Evolutionary conservation across 23 tunicate genomes (phyloP), one percentile per base, ranked within the genome.

Genomic region (Phallusia fumigata): DNA sequence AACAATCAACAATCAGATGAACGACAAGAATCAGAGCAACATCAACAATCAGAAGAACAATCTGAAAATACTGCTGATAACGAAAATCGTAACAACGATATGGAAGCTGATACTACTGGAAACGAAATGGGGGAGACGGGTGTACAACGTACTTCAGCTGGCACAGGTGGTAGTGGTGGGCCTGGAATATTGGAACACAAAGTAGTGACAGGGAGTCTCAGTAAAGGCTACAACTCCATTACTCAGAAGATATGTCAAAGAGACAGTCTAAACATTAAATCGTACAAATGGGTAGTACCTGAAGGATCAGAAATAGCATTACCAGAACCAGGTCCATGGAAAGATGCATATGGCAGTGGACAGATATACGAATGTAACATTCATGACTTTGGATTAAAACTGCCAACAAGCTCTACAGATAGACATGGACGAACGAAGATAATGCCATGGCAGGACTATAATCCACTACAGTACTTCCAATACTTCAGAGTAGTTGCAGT

Each of bases 241-340:
- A 58, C 69, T 13, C 69, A 58, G 69, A 58, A 58, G 16, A 58
- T 58, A 6, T 58, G 13, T 58, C 69, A 58, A 24, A 8, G 69
- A 58, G 28, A 24, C 13, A 8, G 16, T 58, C 8, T 58, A 3
- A 13, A 11, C 8, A 21, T 58, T 1, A 22, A 24, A 58, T 58
- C 69, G 5, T 58, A 58, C 69, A 8, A 58, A 24, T 58, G 69
- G 69, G 69, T 58, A 58, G 15, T 6, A 58, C 69, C 69, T 6
- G 69, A 58, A 58, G 69, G 69, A 6, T 11, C 26, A 58, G 11
- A 1, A 21, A 58, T 13, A 21, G 15, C 28, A 58, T 1, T 58
- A 58, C 15, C 69, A 58, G 69, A 58, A 58, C 69, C 69, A 58
- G 69, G 69, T 6, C 69, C 69, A 6, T 58, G 69, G 69, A 58